Evolutionary conservation across 2,888 invertebrate genomes (phyloP), one percentile per base, ranked within the genome.

Genomic region (Folsomia candida): DNA sequence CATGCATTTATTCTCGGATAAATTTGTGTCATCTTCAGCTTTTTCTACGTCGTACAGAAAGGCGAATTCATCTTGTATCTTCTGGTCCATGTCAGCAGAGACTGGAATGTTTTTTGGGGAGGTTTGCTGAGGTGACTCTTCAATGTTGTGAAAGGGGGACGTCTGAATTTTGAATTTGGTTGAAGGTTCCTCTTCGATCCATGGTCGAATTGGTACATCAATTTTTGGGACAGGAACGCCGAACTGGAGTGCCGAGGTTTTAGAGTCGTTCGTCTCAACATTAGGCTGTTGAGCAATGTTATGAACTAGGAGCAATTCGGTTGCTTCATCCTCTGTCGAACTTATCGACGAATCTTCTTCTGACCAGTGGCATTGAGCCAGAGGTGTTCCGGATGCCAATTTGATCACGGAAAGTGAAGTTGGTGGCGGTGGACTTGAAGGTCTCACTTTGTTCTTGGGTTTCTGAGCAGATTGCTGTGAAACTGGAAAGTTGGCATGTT

Each of bases 141-240:
- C 54, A 9, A 14, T 4, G 14, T 14, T 9, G 14, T 37, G 37
- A 14, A 37, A 37, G 4, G 37, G 37, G 14, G 37, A 37, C 37
- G 37, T 14, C 37, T 4, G 14, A 37, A 37, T 37, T 9, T 9
- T 37, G 14, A 4, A 14, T 9, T 37, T 37, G 6, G 37, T 37
- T 37, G 37, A 4, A 9, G 37, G 14, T 22, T 54, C 58, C 24
- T 47, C 25, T 24, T 26, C 58, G 1, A 11, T 1, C 51, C 67
- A 69, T n/a, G 69, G 69, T n/a, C 22, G 1, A 37, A 72, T 51
- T 9, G 67, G 59, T 2, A 72, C 66, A n/a, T 20, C 47, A 24
- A 72, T 66, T 18, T 66, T 61, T 9, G 2, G n/a, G 14, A 72
- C 62, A 1, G 47, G 37, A 47, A 72, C 58, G 20, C 57, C 51